Percentiles rank a stretch among this genome's conserved stretches.
These are phyloP conservation scores for Aphodius granarius DNA, from an alignment of 2,888 invertebrate species.

Conservation along the genomic window DNA sequence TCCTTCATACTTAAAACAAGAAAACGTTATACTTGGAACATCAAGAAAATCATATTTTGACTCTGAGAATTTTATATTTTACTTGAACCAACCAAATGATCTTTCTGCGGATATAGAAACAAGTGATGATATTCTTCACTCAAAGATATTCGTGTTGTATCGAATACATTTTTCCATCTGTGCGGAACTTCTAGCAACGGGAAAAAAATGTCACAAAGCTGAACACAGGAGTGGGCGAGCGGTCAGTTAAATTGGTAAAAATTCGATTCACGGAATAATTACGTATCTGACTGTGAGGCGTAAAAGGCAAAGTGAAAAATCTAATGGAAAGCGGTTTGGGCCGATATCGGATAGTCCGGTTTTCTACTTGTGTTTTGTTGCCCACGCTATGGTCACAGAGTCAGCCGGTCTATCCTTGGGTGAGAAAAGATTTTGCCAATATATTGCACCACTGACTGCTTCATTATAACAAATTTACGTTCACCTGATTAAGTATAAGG, in stretches of 20 bases:
- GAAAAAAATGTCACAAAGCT: conserved; percentile 4
- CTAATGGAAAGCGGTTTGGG: conserved; percentile 4
- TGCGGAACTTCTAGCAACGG: not conserved
- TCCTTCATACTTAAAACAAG: too few species aligned
- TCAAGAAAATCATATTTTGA: too few species aligned
- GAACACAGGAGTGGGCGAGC: not conserved
- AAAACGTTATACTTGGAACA: too few species aligned
- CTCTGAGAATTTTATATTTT: too few species aligned
- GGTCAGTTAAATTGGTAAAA: conserved; percentile 10
- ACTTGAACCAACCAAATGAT: too few species aligned
- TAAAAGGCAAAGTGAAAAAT: conserved; percentile 12
- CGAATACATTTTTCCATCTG: too few species aligned
- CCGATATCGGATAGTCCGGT: not conserved
- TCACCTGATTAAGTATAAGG: not conserved
- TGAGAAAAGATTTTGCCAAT: not conserved
- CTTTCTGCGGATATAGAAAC: too few species aligned
- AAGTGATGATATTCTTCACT: too few species aligned
- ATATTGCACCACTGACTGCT: not conserved
- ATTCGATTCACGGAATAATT: conserved; percentile 10
- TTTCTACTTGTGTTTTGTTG: not conserved
- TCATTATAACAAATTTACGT: not conserved
- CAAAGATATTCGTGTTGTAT: too few species aligned
- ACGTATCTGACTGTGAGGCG: conserved; percentile 1
- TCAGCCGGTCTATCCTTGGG: not conserved
- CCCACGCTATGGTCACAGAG: not conserved